Conservation (phyloP, 2,797 vertebrate species). For the Sebastes matsubarae region DNA sequence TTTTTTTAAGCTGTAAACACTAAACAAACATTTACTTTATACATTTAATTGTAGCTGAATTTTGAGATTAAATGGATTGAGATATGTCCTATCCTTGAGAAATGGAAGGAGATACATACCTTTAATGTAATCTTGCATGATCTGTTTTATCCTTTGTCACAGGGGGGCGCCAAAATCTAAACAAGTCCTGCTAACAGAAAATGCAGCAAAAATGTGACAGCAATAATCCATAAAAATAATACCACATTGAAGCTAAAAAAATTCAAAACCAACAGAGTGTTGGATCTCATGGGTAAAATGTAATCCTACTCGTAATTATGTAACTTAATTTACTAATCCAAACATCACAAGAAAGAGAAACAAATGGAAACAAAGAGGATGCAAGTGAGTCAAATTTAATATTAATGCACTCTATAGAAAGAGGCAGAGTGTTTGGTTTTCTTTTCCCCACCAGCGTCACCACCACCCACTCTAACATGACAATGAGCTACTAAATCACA, state of each 20-base stretch:
- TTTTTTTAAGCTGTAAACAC: no score
- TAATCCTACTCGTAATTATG: background rate
- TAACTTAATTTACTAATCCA: background rate
- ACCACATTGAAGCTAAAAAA: background rate
- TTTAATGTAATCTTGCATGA: background rate
- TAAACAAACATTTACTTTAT: no score
- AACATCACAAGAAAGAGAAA: background rate
- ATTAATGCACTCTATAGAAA: slow-evolving; percentile 73
- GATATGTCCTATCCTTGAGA: no score
- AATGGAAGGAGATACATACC: no score
- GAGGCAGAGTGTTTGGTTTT: slow-evolving; percentile 71
- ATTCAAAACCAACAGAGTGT: background rate
- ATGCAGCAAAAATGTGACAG: background rate
- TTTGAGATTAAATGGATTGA: no score
- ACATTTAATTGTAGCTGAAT: no score
- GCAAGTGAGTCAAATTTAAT: slow-evolving; percentile 82
- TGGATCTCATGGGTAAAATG: background rate
- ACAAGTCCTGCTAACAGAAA: background rate
- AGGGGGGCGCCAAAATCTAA: slow-evolving; percentile 30
- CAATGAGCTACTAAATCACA: slow-evolving; percentile 70
- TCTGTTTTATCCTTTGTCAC: slow-evolving; percentile 6
- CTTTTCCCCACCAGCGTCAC: slow-evolving; percentile 35
- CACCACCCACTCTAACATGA: slow-evolving; percentile 67
- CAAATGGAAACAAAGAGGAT: slow-evolving; percentile 43
- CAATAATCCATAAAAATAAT: background rate